phyloP scores from a whole-genome alignment of 2,797 vertebrate species.

The Macrochelys suwanniensis region DNA sequence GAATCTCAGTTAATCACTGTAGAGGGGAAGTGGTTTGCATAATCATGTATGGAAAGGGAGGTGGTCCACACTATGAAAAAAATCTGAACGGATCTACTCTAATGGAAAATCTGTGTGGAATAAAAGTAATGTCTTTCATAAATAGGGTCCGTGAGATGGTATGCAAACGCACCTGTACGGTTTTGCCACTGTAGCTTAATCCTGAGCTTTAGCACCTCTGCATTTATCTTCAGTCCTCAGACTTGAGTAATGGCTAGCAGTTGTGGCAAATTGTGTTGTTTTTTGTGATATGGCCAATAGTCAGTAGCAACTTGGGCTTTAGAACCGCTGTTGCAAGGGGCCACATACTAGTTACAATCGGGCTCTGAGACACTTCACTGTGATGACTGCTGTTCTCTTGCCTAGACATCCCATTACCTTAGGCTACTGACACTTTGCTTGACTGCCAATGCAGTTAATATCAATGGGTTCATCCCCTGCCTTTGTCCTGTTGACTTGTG shows the following conservation, averaged over 20 bases:
- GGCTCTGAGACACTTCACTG: not conserved
- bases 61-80: slow-evolving; percentile 42
- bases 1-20: slow-evolving; percentile 28
- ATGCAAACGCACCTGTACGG: not conserved
- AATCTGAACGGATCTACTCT: not conserved
- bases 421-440: not conserved
- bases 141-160: slow-evolving; percentile 4
- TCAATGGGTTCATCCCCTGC: not conserved
- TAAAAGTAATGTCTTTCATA: slow-evolving; percentile 19
- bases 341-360: not conserved
- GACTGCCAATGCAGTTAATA: not conserved
- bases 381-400: not conserved
- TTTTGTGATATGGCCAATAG: not conserved
- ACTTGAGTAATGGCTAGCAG: not conserved
- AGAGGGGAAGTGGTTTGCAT: not conserved
- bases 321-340: not conserved
- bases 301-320: not conserved
- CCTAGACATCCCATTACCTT: not conserved
- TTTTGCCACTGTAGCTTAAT: not conserved
- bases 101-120: slow-evolving; percentile 1
- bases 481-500: not conserved
- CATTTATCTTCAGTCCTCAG: not conserved
- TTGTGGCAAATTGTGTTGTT: not conserved
- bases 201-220: not conserved
- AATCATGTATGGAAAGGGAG: slow-evolving; percentile 36